Evolutionary conservation across 2,888 invertebrate genomes (phyloP).

Genomic region (Agriopis aurantiaria): DNA sequence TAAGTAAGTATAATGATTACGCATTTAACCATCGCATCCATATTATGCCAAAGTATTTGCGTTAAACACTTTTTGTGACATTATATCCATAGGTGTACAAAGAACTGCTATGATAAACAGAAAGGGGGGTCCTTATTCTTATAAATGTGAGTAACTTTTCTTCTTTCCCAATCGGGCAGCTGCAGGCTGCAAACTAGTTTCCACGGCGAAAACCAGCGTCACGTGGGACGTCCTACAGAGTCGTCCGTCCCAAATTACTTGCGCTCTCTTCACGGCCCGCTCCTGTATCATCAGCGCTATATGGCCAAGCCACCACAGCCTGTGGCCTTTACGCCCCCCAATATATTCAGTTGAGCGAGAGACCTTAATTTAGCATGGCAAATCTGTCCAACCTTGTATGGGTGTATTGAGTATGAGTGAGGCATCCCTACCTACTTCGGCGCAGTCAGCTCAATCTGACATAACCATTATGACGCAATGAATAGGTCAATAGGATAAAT

Average conservation of each 20-base stretch:
- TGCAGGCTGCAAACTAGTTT: too few relatives aligned
- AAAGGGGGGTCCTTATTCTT: neutral
- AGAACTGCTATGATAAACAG: neutral
- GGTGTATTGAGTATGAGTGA: neutral
- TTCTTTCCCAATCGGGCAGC: neutral
- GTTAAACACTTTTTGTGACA: neutral
- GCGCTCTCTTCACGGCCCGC: too few relatives aligned
- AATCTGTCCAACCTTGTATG: neutral
- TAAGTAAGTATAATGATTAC: neutral
- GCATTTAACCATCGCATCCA: neutral
- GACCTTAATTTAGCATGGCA: neutral
- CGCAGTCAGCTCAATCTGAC: neutral
- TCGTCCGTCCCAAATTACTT: too few relatives aligned
- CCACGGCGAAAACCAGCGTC: too few relatives aligned
- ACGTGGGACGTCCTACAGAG: too few relatives aligned
- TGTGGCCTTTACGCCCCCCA: too few relatives aligned
- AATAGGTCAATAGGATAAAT: neutral
- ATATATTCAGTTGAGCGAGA: neutral
- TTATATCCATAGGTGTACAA: neutral
- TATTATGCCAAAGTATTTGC: neutral
- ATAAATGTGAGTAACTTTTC: neutral
- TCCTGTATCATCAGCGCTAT: too few relatives aligned
- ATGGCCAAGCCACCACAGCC: too few relatives aligned
- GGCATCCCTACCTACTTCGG: neutral
- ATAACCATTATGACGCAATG: neutral